These are phyloP conservation scores for Daktulosphaira vitifoliae DNA, from an alignment of 1,140 invertebrate species.

Conservation along the genomic window DNA sequence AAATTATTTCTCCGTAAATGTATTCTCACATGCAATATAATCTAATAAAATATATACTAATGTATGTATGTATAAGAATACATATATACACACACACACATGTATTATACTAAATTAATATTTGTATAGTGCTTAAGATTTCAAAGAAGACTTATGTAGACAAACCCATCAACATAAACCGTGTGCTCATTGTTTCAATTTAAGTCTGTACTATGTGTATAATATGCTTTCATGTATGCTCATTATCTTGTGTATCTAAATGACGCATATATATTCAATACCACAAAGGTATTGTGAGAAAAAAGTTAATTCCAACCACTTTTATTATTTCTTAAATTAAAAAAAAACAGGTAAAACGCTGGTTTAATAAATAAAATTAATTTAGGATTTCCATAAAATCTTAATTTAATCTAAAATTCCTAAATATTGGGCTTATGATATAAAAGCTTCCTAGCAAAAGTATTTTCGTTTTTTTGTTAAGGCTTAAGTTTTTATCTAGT, in stretches of 20 bases:
- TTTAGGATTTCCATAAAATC: too few species aligned
- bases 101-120: constrained; percentile 16
- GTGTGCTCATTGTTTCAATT: constrained; percentile 12
- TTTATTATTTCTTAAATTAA: too few species aligned
- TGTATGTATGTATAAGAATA: too few species aligned
- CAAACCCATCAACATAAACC: background rate
- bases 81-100: background rate
- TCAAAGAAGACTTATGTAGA: background rate
- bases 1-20: background rate
- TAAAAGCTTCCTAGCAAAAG: too few species aligned
- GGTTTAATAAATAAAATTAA: too few species aligned
- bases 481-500: too few species aligned
- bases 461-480: too few species aligned
- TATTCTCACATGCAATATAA: background rate
- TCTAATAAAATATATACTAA: background rate
- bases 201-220: constrained; percentile 3
- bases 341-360: too few species aligned
- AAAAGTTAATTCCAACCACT: too few species aligned
- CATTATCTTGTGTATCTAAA: background rate
- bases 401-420: too few species aligned
- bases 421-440: too few species aligned
- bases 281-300: background rate
- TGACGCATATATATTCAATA: constrained; percentile 2
- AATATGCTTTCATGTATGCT: background rate
- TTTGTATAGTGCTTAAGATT: background rate